Conservation (phyloP, 2,888 invertebrate species). For the Ptychoptera contaminata region DNA sequence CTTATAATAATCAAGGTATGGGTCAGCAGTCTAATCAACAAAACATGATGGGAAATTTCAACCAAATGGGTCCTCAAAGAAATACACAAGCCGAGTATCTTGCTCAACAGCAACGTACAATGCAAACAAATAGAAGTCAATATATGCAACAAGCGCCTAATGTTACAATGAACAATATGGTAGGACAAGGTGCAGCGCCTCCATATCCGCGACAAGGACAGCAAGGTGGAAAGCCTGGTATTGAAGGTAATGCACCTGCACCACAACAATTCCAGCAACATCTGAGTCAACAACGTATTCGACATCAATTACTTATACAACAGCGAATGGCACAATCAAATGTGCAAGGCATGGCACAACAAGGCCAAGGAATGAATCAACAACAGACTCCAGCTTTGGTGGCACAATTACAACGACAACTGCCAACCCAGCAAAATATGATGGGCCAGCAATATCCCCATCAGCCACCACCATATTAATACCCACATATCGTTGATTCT, state of each 20-base stretch:
- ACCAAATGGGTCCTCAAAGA: constrained; percentile 26
- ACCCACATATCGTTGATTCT: background rate
- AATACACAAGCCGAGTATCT: constrained; percentile 26
- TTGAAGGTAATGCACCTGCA: constrained; percentile 6
- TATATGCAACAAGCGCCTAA: constrained; percentile 53
- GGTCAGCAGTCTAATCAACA: constrained; percentile 28
- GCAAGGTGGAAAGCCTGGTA: constrained; percentile 24
- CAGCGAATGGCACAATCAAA: constrained; percentile 25
- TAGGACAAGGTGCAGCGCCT: constrained; percentile 49
- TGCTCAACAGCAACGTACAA: constrained; percentile 17
- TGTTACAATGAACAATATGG: constrained; percentile 59
- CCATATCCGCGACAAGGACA: constrained; percentile 56
- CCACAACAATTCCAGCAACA: constrained; percentile 29
- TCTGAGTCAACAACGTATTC: constrained; percentile 52
- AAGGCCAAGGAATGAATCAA: constrained; percentile 30
- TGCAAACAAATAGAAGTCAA: constrained; percentile 25
- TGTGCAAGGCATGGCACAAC: constrained; percentile 21
- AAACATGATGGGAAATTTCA: constrained; percentile 25
- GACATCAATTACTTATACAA: constrained; percentile 52
- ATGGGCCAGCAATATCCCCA: constrained; percentile 30
- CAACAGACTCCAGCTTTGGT: constrained; percentile 45
- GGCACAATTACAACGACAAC: constrained; percentile 47
- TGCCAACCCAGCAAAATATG: constrained; percentile 27
- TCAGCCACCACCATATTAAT: constrained; percentile 30
- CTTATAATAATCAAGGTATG: constrained; percentile 38